Evolutionary conservation across 2,888 invertebrate genomes (phyloP).

Genomic region (Coelinius sp.): DNA sequence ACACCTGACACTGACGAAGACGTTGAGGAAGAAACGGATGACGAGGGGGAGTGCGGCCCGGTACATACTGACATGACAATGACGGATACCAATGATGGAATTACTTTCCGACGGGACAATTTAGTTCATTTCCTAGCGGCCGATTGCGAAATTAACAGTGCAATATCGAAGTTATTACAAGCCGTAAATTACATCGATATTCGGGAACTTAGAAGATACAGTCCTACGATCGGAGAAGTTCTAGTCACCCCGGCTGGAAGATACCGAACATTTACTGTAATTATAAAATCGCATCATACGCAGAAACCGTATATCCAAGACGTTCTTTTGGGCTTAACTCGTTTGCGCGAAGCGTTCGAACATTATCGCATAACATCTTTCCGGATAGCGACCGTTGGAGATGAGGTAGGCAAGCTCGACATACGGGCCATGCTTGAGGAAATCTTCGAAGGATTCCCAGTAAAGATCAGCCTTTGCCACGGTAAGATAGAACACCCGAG

Average conservation of each 20-base stretch:
- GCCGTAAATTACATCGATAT: not conserved
- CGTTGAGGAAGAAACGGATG: no score
- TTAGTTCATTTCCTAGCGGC: not conserved
- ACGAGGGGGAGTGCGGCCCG: no score
- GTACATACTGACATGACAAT: not conserved
- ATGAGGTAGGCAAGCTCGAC: not conserved
- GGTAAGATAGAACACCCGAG: constrained; percentile 9
- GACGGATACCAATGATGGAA: not conserved
- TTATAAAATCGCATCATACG: not conserved
- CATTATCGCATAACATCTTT: no score
- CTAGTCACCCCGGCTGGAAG: not conserved
- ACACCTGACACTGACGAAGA: no score
- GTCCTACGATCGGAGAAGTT: not conserved
- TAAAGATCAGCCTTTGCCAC: constrained; percentile 9
- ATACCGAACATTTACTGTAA: not conserved
- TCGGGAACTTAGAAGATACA: not conserved
- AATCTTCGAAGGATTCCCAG: not conserved
- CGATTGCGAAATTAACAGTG: not conserved
- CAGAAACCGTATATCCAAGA: not conserved
- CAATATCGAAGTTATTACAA: not conserved
- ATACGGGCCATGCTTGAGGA: not conserved
- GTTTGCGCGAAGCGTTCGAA: no score
- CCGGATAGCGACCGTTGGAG: not conserved
- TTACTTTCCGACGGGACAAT: not conserved
- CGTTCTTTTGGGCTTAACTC: not conserved